Evolutionary conservation across 2,888 invertebrate genomes (phyloP), one percentile per base, ranked within the genome.

Genomic region (Buathra laborator): DNA sequence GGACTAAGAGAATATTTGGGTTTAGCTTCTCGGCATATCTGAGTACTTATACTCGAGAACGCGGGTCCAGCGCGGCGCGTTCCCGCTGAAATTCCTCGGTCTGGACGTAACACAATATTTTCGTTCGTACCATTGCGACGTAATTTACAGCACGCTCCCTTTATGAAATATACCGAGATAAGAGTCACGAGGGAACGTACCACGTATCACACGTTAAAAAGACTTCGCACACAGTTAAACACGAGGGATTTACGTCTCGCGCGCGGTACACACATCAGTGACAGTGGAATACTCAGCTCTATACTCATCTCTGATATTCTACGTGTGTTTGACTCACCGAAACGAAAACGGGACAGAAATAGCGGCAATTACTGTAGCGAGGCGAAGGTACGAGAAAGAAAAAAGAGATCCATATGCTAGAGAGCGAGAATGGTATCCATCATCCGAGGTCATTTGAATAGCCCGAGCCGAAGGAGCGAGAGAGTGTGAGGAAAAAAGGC

Each of bases 381-480:
- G 80, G 78, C 76, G 85, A 87, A 62, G 83, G 85, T 56, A 72
- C 37, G 83, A 87, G 86, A 83, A 85, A 89, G 87, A 89, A 81
- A 89, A 89, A 81, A 14, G 53, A 24, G 51, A 72, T 86, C 72
- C 59, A 16, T 5, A 46, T 9, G 53, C 12, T 66, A 74, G 78
- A 48, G 78, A 70, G 66, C 62, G 66, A 51, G 71, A 76, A 80
- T 78, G 71, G 81, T 89, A 89, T 90, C 87, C 90, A 91, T 91
- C 90, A 88, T 90, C 86, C 87, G 90, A 90, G 90, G 89, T 90
- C 90, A 64, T 90, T 91, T 91, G 89, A 91, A 91, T 91, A 89
- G 88, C 84, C 86, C 77, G 86, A 12, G 71, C 59, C 64, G 78
- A 51, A 59, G 76, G 59, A 78, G 74, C 48, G 56, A 67, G 66